phyloP scores from a whole-genome alignment of 2,888 invertebrate genomes.

The Dorcus hopei region DNA sequence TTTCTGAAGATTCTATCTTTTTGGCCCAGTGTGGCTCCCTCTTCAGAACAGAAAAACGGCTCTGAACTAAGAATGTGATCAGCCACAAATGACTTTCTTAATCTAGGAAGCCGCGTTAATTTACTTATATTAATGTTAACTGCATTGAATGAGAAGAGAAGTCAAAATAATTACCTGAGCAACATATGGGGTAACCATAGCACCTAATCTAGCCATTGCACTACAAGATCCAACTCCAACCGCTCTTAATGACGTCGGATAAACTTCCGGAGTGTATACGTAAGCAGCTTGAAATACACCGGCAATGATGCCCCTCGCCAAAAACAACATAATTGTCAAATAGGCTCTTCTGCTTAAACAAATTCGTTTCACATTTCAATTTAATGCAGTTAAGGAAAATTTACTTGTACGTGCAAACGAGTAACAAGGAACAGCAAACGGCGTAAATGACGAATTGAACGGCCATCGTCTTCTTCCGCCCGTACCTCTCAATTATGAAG shows the following conservation, averaged over 20 bases:
- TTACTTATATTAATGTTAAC: too few species aligned
- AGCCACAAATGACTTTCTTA: too few species aligned
- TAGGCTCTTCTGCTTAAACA: conserved; percentile 61
- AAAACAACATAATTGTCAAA: conserved; percentile 78
- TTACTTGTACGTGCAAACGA: conserved; percentile 71
- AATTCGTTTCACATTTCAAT: neutral
- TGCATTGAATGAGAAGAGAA: too few species aligned
- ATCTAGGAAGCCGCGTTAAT: too few species aligned
- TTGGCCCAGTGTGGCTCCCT: too few species aligned
- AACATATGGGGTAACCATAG: conserved; percentile 91
- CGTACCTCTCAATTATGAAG: conserved; percentile 84
- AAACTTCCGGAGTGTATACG: conserved; percentile 94
- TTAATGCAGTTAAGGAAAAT: conserved; percentile 37
- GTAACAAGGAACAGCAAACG: conserved; percentile 67
- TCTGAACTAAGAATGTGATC: too few species aligned
- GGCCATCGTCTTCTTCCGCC: conserved; percentile 90
- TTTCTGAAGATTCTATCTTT: too few species aligned
- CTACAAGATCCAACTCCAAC: conserved; percentile 92
- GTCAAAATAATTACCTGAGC: conserved; percentile 66
- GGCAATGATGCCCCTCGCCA: conserved; percentile 88
- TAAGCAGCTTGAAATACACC: conserved; percentile 95
- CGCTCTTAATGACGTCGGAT: conserved; percentile 83
- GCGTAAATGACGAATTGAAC: conserved; percentile 86
- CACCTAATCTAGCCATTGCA: conserved; percentile 86
- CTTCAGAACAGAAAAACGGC: too few species aligned